Conservation (phyloP, 2,113 vertebrate genomes). For the Chunga burmeisteri region DNA sequence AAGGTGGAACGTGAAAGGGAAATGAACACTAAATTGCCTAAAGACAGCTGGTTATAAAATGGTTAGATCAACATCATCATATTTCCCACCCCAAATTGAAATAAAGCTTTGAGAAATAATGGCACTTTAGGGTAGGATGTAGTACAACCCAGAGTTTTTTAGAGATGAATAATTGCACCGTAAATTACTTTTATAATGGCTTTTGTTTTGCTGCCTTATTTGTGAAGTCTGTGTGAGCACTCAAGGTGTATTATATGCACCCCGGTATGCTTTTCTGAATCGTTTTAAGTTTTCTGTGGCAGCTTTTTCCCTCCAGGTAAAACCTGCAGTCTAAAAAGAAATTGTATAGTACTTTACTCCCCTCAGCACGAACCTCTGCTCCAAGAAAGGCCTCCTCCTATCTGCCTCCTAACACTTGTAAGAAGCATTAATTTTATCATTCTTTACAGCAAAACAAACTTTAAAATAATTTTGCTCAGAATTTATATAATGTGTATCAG, state of each 20-base stretch:
- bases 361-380: neutral
- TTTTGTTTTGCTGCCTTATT: neutral
- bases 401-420: neutral
- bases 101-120: neutral
- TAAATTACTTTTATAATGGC: neutral
- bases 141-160: no score
- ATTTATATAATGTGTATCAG: neutral
- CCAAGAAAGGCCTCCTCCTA: rapidly evolving
- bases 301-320: neutral
- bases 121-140: constrained; percentile 31
- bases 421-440: neutral
- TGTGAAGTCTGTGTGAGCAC: neutral
- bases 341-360: neutral
- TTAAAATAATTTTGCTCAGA: neutral
- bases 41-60: neutral
- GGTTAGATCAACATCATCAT: rapidly evolving
- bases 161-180: neutral
- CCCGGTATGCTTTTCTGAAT: neutral
- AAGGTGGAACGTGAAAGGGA: neutral
- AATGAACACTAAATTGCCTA: constrained; percentile 34
- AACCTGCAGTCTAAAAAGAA: neutral
- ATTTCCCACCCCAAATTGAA: neutral
- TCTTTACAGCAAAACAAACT: neutral
- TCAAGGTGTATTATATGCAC: rapidly evolving
- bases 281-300: neutral